Conservation (phyloP, 2,113 vertebrate species). For the Charina bottae region DNA sequence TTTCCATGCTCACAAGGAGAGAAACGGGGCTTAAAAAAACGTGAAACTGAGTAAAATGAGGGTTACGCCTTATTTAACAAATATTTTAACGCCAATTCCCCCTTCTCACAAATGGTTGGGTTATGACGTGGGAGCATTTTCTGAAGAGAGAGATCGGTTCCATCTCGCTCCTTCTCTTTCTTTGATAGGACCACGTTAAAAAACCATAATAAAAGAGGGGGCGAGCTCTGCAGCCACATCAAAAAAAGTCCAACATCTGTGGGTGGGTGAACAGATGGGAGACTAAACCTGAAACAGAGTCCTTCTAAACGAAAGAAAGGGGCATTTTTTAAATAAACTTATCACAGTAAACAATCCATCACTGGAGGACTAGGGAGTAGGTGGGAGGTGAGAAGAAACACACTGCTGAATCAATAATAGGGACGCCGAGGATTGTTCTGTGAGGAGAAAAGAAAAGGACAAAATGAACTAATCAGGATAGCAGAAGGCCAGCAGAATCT, state of each 20-base stretch:
- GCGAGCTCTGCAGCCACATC: not conserved
- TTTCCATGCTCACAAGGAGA: not conserved
- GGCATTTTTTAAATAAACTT: not conserved
- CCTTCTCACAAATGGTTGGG: not conserved
- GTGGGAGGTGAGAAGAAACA: not conserved
- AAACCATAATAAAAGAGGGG: not conserved
- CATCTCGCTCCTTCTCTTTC: not conserved
- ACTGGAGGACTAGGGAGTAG: not conserved
- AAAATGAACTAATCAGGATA: not conserved
- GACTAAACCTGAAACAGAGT: not conserved
- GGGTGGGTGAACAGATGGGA: not conserved
- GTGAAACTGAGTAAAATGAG: not conserved
- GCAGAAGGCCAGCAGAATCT: not conserved
- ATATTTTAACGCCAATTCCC: not conserved
- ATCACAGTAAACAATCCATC: slow-evolving; percentile 9
- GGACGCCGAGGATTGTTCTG: slow-evolving; percentile 97
- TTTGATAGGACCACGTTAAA: not conserved
- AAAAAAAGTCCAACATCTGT: not conserved
- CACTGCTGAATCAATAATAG: slow-evolving; percentile 88
- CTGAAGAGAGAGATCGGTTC: too few relatives aligned
- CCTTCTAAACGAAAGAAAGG: not conserved
- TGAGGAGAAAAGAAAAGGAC: not conserved
- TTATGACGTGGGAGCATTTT: not conserved
- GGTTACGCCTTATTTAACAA: not conserved
- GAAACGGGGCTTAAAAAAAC: not conserved